A percentile compares a stretch with the other conserved stretches of the same genome.
These are phyloP conservation scores for Psittacula cyanocephala DNA, from an alignment of 2,113 vertebrate species.

Conservation along the genomic window DNA sequence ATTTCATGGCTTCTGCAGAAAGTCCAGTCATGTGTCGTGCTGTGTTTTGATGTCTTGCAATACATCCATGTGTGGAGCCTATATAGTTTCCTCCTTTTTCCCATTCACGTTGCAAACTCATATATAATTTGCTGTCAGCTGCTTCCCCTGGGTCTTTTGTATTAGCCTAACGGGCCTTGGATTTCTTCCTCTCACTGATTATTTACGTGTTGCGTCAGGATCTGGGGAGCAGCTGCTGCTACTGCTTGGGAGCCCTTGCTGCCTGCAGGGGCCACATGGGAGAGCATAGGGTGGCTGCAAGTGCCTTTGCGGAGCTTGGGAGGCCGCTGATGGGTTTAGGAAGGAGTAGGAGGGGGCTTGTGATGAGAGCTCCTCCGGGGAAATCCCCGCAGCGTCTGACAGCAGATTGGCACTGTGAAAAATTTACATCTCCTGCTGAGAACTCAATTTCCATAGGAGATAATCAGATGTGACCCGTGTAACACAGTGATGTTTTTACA, in stretches of 20 bases:
- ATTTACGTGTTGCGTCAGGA: conserved; percentile 30
- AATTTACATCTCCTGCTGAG: conserved; percentile 5
- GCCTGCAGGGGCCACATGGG: neutral
- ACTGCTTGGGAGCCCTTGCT: neutral
- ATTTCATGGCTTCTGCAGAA: neutral
- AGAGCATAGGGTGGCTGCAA: neutral
- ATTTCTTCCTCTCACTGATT: conserved; percentile 50
- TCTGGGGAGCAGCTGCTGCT: neutral
- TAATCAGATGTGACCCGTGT: conserved; percentile 33
- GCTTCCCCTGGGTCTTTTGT: conserved; percentile 56
- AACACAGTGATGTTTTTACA: neutral
- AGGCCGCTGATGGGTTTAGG: neutral
- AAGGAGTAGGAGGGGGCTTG: neutral
- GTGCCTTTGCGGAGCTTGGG: neutral
- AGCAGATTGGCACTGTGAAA: conserved; percentile 17
- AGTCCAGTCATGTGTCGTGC: neutral
- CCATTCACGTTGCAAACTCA: conserved; percentile 11
- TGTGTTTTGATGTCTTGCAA: neutral
- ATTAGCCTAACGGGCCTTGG: conserved; percentile 47
- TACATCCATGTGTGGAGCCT: neutral
- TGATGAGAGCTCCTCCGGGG: neutral
- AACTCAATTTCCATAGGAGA: conserved; percentile 38
- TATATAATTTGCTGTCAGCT: conserved; percentile 56
- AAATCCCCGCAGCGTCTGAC: neutral
- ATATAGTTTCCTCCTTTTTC: conserved; percentile 27